phyloP scores from a whole-genome alignment of 2,797 vertebrate species.

The Gallinago nigripennis region DNA sequence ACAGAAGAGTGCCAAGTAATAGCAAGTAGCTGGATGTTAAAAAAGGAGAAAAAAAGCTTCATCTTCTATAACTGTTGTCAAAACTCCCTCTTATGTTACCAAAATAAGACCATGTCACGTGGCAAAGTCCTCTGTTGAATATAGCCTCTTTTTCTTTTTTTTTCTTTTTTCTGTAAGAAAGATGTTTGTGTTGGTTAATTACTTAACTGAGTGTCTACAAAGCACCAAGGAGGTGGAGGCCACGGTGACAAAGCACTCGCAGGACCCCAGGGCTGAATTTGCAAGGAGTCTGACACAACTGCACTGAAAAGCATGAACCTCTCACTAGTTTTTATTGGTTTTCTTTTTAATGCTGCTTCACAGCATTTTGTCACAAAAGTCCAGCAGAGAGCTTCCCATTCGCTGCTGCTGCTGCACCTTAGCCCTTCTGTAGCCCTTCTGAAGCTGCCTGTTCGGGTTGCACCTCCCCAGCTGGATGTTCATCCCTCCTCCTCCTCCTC shows the following conservation, averaged over 20 bases:
- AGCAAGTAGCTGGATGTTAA: not conserved
- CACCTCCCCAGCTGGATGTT: accelerated
- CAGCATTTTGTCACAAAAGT: not conserved
- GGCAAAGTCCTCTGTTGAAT: not conserved
- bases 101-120: not conserved
- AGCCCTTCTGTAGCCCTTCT: not conserved
- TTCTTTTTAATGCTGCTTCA: not conserved
- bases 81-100: not conserved
- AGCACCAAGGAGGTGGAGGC: not conserved
- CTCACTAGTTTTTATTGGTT: not conserved
- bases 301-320: not conserved
- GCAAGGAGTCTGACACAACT: not conserved
- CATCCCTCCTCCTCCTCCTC: not conserved
- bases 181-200: not conserved
- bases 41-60: not conserved
- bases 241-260: not conserved
- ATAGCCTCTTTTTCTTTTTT: not conserved
- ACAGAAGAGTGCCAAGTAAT: not conserved
- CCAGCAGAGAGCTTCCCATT: not conserved
- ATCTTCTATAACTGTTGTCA: not conserved
- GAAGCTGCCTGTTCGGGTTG: not conserved
- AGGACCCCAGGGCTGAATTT: not conserved
- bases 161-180: not conserved
- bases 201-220: not conserved
- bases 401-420: not conserved